A percentile compares a stretch with the other conserved stretches of the same genome.
Conservation (phyloP, 2,113 vertebrate genomes). For the Myxocyprinus asiaticus region DNA sequence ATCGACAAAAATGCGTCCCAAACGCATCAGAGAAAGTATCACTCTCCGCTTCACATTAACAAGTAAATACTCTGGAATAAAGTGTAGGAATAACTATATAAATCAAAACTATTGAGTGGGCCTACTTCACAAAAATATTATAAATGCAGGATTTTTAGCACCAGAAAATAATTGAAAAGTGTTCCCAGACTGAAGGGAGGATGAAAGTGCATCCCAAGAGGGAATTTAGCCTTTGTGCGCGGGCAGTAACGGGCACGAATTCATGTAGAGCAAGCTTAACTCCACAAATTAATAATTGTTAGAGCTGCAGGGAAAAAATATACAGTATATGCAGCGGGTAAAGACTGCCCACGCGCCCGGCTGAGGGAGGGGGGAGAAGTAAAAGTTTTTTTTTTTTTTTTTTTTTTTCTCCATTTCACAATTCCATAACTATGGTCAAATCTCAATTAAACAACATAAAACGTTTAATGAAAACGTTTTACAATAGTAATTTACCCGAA, state of each 20-base stretch:
- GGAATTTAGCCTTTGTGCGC: neutral
- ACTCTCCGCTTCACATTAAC: neutral
- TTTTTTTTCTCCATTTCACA: conserved; percentile 47
- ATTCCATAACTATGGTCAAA: conserved; percentile 60
- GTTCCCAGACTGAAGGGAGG: neutral
- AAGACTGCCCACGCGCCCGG: conserved; percentile 54
- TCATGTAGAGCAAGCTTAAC: too few species aligned
- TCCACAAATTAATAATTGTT: conserved; percentile 69
- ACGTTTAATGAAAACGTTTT: conserved; percentile 64
- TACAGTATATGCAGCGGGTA: too few species aligned
- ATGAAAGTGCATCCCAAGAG: conserved; percentile 31
- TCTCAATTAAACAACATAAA: conserved; percentile 69
- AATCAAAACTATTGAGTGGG: neutral
- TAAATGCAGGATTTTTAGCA: neutral
- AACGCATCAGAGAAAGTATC: neutral
- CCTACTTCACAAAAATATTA: neutral
- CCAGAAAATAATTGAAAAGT: conserved; percentile 2
- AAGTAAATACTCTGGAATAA: neutral
- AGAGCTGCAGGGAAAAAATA: conserved; percentile 40
- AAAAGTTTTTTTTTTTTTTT: neutral
- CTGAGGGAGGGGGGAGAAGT: conserved; percentile 30
- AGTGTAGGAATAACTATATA: too few species aligned
- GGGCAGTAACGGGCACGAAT: too few species aligned
- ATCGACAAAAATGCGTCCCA: neutral
- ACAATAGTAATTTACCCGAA: conserved; percentile 61